Base-by-base conservation (phyloP, 2,888 invertebrate genomes). In the Melieria picta region DNA sequence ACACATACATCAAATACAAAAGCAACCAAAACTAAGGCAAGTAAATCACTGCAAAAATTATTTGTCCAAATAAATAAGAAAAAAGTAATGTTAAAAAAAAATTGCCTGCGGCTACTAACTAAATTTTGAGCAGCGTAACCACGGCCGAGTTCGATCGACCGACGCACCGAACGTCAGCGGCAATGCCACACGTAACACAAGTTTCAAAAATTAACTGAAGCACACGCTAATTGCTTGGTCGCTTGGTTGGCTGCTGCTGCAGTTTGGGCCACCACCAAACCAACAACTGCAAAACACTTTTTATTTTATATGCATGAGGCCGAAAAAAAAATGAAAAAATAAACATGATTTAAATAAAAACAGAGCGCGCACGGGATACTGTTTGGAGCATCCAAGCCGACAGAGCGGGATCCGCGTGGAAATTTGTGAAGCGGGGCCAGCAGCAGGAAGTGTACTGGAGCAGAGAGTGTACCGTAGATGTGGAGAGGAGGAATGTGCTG, bases 401-500 rank as follows among this genome's bases (percentile, higher is more conserved):
- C 30, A 30, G 30, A 30, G 1, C 30, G 30, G 1, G 30, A 0
- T 30, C 3, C 30, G 30, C 30, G 30, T 30, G 1, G 42, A 58
- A 58, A 30, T 58, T 58, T 58, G 30, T 4, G 30, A 4, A 58
- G 10, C 16, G 30, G 52, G 13, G 13, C 52, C 52, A 52, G n/a
- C 13, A n/a, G 52, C 52, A 52, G 13, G 11, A 5, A 7, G 11
- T n/a, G 13, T 52, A 13, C 11, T 11, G 52, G 52, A 52, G 13
- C n/a, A 52, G 52, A 52, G 52, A 7, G 10, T n/a, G 10, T 4
- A 13, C 4, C 5, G 7, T 11, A 52, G 46, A 13, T 9, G 13
- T 6, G 13, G n/a, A 43, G 43, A 11, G 48, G 30, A 65, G 63
- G 58, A 71, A 67, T 71, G 66, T 52, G 71, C 71, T 67, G 71